Conservation (phyloP, 92 coral and sea anemone species). For the Zoanthus solanderi region DNA sequence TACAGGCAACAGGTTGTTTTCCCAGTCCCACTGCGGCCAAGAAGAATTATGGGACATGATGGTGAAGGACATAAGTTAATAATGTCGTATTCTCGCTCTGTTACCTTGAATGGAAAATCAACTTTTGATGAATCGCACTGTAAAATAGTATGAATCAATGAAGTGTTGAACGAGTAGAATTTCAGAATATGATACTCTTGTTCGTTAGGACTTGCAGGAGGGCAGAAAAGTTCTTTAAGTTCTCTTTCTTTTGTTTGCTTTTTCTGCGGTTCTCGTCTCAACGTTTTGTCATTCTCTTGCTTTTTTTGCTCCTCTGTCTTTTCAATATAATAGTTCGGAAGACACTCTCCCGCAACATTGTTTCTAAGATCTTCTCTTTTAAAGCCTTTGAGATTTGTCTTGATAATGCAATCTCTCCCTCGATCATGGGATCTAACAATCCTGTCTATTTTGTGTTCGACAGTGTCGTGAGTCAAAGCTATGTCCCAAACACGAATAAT, state of each 20-base stretch:
- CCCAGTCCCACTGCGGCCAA: constrained; percentile 99
- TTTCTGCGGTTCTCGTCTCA: background rate
- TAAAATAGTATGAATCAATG: constrained; percentile 81
- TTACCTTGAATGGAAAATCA: constrained; percentile 93
- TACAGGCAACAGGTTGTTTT: constrained; percentile 98
- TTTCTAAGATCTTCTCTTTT: constrained; percentile 28
- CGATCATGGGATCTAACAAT: constrained; percentile 89
- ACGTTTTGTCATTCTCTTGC: background rate
- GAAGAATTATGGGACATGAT: constrained; percentile 79
- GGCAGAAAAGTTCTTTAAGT: constrained; percentile 70
- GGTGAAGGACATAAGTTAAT: constrained; percentile 83
- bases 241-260: constrained; percentile 18
- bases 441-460: constrained; percentile 78
- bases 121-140: constrained; percentile 65
- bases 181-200: constrained; percentile 95
- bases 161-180: constrained; percentile 87
- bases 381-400: constrained; percentile 82
- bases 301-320: constrained; percentile 33
- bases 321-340: constrained; percentile 44
- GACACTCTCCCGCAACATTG: constrained; percentile 25
- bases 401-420: constrained; percentile 89
- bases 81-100: constrained; percentile 96
- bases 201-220: constrained; percentile 96
- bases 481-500: constrained; percentile 98
- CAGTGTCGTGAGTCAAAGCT: constrained; percentile 78